Base-by-base conservation (phyloP, 2,113 vertebrate genomes). In the Centropus bengalensis region DNA sequence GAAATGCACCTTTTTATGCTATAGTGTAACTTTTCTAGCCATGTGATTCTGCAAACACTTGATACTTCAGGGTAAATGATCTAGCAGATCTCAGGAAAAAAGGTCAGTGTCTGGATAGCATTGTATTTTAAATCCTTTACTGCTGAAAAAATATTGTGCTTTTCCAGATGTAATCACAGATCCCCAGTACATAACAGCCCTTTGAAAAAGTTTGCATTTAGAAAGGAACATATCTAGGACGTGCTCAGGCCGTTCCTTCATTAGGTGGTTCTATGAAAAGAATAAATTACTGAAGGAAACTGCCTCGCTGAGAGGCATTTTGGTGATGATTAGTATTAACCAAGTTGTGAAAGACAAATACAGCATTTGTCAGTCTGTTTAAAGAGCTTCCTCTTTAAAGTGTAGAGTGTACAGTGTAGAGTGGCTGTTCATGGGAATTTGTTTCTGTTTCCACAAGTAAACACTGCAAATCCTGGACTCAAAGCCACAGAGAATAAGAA, bases 371-470 rank as follows among this genome's bases (percentile, higher is more conserved):
- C 71, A 63, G 44, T 74, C n/a, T 77, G 13, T 89, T 92, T 45
- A 67, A 92, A 92, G 55, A 91, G n/a, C 12, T 95, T 94, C 38
- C 40, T 19, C n/a, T n/a, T n/a, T n/a, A n/a, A n/a, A n/a, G n/a
- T n/a, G n/a, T n/a, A n/a, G n/a, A n/a, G n/a, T n/a, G n/a, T n/a
- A n/a, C n/a, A 56, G 10, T 86, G 74, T 83, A 13, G 36, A 82
- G 60, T 67, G 28, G 19, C 22, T 59, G 66, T 91, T 84, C 78
- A 28, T 73, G 71, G 49, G 45, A 79, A 86, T 69, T 85, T 64
- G 38, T 86, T 64, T 91, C 40, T 79, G 8, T 85, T 92, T 90
- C 67, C 44, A 70, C 15, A 68, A 59, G 20, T 52, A 67, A 92
- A 70, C 4, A 2, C 59, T 58, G 18, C 74, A 93, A 82, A 63